A percentile compares a stretch with the other conserved stretches of the same genome.
Conservation (phyloP, 2,797 vertebrate species). For the Limosa lapponica region DNA sequence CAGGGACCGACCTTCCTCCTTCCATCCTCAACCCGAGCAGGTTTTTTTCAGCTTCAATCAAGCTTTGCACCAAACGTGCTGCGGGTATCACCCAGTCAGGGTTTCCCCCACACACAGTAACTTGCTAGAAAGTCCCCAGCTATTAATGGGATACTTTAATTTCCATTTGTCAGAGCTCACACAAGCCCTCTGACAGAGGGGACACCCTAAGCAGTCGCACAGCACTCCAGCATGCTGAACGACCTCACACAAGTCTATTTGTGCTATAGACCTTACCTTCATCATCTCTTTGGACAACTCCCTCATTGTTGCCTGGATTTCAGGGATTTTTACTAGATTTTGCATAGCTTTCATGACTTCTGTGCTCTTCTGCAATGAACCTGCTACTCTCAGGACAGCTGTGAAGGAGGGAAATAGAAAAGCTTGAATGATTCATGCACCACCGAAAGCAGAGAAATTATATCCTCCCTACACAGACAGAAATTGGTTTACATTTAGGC, state of each 20-base stretch:
- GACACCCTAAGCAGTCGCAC: accelerated
- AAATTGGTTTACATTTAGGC: neutral
- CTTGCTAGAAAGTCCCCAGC: neutral
- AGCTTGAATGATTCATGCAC: neutral
- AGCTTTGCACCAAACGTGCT: neutral
- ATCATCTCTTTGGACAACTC: constrained; percentile 99
- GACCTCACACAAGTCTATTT: accelerated
- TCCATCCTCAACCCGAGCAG: neutral
- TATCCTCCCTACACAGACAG: accelerated
- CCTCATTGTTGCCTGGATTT: constrained; percentile 97
- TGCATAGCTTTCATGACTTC: constrained; percentile 99
- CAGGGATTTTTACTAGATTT: constrained; percentile 92
- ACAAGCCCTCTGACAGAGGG: neutral
- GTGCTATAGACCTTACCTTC: constrained; percentile 82
- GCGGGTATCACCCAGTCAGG: neutral
- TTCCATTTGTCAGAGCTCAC: neutral
- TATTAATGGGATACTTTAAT: neutral
- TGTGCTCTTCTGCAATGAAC: constrained; percentile 94
- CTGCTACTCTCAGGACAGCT: constrained; percentile 92
- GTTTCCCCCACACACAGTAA: neutral
- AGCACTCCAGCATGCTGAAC: neutral
- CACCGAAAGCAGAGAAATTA: neutral
- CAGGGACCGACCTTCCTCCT: accelerated
- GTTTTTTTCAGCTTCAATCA: neutral
- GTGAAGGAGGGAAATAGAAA: neutral